Base-by-base conservation (phyloP, 2,797 vertebrate genomes). In the Taenioides sp. region DNA sequence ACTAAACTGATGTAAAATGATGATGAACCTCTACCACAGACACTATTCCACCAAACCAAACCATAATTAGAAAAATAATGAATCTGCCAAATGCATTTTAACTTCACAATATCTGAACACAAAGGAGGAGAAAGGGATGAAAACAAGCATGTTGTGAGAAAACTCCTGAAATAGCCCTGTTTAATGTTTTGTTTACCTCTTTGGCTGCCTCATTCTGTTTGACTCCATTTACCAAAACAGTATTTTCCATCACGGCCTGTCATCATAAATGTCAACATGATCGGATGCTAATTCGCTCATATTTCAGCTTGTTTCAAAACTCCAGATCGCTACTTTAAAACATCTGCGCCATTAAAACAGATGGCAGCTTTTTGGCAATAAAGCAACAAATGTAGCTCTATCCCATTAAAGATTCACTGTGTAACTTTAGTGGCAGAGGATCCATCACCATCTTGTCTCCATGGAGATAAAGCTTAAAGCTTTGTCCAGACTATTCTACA, bases 111-210 rank as follows among this genome's bases (percentile, higher is more conserved):
- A 47, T 47, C 12, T 47, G 43, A 47, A 47, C 43, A 6, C 6
- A 3, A 4, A 47, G 43, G 43, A 47, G 43, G 43, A 47, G 43
- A 47, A 47, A 14, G 43, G 4, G 40, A 47, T 1, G 3, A 47
- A 47, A 47, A 47, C 43, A 47, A 23, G 22, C 22, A 3, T 10
- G 5, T 7, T 28, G 14, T 17, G 27, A 28, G 58, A 7, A 47
- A 16, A 14, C 16, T 47, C 58, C 7, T 3, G 7, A 28, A 28
- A 28, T 31, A 18, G 16, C 7, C 17, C 25, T 2, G 27, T 17
- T 28, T 28, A 60, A 18, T 60, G 16, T 17, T 60, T 60, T 60
- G 58, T 60, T 60, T 60, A 60, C 58, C 25, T 28, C 58, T 60
- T 28, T 27, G 55, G 5, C 55, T n/a, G 54, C 10, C 12, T 58